A percentile compares a stretch with the other conserved stretches of the same genome.
These are phyloP conservation scores for Leucania comma DNA, from an alignment of 2,888 invertebrate species.

Conservation along the genomic window DNA sequence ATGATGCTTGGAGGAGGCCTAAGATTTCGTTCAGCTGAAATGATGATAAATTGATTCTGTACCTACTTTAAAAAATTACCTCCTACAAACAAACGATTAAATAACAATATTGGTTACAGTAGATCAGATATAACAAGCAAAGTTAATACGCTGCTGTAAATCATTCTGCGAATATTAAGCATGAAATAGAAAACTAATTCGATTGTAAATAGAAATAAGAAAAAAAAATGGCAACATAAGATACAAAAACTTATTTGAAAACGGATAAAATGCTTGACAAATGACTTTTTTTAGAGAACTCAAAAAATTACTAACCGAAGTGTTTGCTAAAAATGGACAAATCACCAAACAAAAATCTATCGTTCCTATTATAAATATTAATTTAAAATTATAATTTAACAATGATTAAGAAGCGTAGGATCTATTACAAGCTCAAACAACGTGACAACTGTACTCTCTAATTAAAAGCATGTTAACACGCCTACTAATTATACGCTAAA, in stretches of 20 bases:
- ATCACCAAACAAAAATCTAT: not conserved
- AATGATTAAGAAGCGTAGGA: not conserved
- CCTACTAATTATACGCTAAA: conserved; percentile 11
- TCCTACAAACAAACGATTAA: no score
- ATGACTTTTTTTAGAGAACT: not conserved
- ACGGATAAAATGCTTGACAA: not conserved
- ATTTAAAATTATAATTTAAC: not conserved
- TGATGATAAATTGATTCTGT: no score
- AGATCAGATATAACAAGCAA: no score
- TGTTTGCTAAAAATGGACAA: not conserved
- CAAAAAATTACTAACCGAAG: not conserved
- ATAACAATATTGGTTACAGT: no score
- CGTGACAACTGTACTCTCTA: conserved; percentile 14
- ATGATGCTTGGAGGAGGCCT: no score
- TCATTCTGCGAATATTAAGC: no score
- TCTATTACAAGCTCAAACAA: not conserved
- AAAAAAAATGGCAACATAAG: no score
- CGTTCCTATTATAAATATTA: not conserved
- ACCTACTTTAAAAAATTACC: no score
- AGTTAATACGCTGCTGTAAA: no score
- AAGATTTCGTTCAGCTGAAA: no score
- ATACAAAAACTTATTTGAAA: not conserved
- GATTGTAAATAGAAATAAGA: no score
- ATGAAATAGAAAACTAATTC: no score
- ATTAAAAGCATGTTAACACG: conserved; percentile 33